Evolutionary conservation across 2,797 vertebrate species (phyloP).

Genomic region (Phataginus tricuspis): DNA sequence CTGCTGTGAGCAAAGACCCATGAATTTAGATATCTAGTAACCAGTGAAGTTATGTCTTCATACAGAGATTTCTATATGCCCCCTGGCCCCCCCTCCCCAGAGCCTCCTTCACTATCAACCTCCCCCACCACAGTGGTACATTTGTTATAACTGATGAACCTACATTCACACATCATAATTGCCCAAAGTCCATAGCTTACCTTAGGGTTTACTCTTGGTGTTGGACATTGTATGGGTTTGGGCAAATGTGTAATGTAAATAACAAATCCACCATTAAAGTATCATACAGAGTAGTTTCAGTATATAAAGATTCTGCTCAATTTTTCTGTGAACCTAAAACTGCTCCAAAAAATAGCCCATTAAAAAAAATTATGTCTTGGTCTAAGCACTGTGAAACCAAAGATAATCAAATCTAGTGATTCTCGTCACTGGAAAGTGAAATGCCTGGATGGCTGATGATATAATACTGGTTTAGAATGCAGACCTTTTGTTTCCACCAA

Average conservation of each 20-base stretch:
- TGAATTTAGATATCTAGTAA: conserved; percentile 29
- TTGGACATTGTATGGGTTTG: background rate
- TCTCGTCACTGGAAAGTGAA: conserved; percentile 30
- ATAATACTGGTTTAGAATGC: background rate
- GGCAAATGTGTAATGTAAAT: background rate
- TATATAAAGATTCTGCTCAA: background rate
- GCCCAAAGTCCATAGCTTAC: background rate
- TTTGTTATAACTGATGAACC: conserved; percentile 20
- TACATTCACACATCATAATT: background rate
- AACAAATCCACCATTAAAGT: background rate
- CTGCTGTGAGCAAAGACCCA: background rate
- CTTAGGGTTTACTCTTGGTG: background rate
- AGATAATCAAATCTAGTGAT: conserved; percentile 40
- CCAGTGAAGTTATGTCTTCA: background rate
- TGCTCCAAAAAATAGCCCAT: background rate
- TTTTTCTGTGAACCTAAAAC: conserved; percentile 36
- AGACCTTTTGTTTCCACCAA: background rate
- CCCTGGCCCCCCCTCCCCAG: background rate
- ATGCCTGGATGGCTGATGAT: background rate
- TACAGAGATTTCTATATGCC: background rate
- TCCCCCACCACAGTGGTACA: background rate
- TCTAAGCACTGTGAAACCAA: background rate
- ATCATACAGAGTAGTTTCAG: background rate
- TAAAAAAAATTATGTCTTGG: background rate
- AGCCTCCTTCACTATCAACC: background rate